Evolutionary conservation across 1,140 invertebrate genomes (phyloP).

Genomic region (Battus philenor): DNA sequence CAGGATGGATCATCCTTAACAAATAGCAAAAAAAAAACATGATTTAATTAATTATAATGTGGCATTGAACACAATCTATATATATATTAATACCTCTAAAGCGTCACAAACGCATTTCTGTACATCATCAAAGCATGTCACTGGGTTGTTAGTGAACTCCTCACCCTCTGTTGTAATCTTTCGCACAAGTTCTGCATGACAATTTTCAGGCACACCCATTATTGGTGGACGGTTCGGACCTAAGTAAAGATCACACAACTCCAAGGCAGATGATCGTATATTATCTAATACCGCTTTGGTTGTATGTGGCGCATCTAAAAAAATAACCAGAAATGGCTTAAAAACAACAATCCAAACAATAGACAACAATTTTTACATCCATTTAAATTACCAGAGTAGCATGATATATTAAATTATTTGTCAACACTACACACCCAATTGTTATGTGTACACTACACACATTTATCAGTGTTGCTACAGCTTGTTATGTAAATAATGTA

Average conservation of each 20-base stretch:
- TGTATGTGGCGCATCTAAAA: constrained; percentile 49
- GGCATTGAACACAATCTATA: too few species aligned
- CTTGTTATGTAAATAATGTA: too few species aligned
- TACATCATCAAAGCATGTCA: constrained; percentile 91
- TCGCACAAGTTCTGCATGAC: constrained; percentile 50
- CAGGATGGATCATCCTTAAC: constrained; percentile 59
- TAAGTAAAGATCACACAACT: constrained; percentile 55
- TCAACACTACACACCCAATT: too few species aligned
- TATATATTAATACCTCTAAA: constrained; percentile 78
- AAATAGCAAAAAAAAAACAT: constrained; percentile 18
- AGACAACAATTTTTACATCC: too few species aligned
- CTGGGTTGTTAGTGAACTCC: constrained; percentile 67
- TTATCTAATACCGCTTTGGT: constrained; percentile 60
- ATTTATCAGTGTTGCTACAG: too few species aligned
- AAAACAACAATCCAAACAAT: too few species aligned
- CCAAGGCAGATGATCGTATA: constrained; percentile 52
- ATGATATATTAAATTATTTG: too few species aligned
- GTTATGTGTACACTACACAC: too few species aligned
- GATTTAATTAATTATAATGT: too few species aligned
- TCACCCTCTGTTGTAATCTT: constrained; percentile 62
- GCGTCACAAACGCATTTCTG: constrained; percentile 84
- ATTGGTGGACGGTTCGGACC: constrained; percentile 35
- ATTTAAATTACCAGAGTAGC: too few species aligned
- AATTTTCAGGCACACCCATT: constrained; percentile 44
- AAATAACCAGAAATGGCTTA: too few species aligned